Conservation (phyloP, 2,797 vertebrate species). For the Okamejei kenojei region DNA sequence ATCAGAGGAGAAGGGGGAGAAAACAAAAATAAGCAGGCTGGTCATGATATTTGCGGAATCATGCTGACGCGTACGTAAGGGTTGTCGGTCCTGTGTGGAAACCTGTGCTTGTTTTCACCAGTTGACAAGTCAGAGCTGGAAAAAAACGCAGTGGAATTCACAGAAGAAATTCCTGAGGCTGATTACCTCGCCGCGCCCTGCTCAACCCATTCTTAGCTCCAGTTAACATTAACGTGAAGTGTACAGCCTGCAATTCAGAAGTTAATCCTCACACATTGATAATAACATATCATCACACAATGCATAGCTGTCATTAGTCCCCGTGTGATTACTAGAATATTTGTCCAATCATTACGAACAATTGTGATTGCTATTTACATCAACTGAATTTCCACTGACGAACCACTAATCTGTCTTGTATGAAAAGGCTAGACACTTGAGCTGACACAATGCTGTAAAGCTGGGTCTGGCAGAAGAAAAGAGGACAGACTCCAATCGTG, state of each 20-base stretch:
- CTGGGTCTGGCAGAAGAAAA: not conserved
- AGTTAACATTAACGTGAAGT: constrained; percentile 13
- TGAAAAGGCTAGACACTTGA: constrained; percentile 11
- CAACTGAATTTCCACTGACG: constrained; percentile 11
- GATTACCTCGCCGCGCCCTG: constrained; percentile 23
- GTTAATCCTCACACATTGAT: constrained; percentile 28
- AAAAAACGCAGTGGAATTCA: constrained; percentile 34
- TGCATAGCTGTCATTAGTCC: constrained; percentile 9
- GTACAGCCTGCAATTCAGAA: constrained; percentile 30
- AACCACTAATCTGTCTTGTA: not conserved
- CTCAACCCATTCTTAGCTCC: constrained; percentile 23
- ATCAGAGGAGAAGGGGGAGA: not conserved
- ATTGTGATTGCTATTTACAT: constrained; percentile 24
- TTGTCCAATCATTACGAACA: constrained; percentile 35
- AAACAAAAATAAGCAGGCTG: not conserved
- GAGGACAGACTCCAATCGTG: not conserved
- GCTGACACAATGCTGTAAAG: not conserved
- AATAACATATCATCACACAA: constrained; percentile 33
- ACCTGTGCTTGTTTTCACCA: constrained; percentile 24
- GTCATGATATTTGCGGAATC: not conserved
- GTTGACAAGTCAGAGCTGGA: constrained; percentile 40
- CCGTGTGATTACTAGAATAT: constrained; percentile 33
- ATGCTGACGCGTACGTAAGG: not conserved
- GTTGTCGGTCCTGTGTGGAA: not conserved
- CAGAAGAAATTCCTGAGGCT: constrained; percentile 39